Evolutionary conservation across 2,113 vertebrate species (phyloP), one percentile per base, ranked within the genome.

Genomic region (Mobula birostris): DNA sequence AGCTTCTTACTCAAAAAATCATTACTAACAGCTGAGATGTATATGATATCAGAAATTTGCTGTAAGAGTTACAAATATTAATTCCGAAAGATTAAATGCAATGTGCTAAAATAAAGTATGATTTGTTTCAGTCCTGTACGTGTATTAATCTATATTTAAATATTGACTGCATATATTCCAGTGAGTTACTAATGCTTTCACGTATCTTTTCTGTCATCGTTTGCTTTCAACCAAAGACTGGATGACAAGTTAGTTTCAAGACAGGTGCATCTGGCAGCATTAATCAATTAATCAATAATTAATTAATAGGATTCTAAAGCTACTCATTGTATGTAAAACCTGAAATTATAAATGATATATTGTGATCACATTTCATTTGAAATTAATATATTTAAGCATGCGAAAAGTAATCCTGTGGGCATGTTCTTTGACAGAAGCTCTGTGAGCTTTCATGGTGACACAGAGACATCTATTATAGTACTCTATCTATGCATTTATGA

Each of bases 341-440:
- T 72, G 29, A 19, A 68, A 12, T 90, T 90, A 0, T 29, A 90
- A 29, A 74, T 56, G 40, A 97, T 96, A 97, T 96, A 94, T 94
- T 95, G 97, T 97, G 97, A 97, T 96, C 97, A 97, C 96, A 96
- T 97, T 96, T 97, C 96, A 97, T 98, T 97, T 97, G 96, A 97
- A 97, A 95, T 95, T 96, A 97, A 98, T 98, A 96, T 97, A 98
- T 98, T 99, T 98, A 98, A 99, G 99, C 98, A 98, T 96, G 97
- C 96, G 96, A 96, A 97, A 98, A 97, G 97, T 94, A 96, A 96
- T 95, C 96, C 96, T 95, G 95, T 97, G 97, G 48, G 96, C 96
- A 96, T 97, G 96, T 96, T 96, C 96, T 96, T 95, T 97, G 97
- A 97, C 97, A 97, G 96, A 96, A 96, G 96, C 96, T 96, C 96